A percentile compares a stretch with the other conserved stretches of the same genome.
Evolutionary conservation across 2,797 vertebrate species (phyloP).

Genomic region (Notolabrus celidotus): DNA sequence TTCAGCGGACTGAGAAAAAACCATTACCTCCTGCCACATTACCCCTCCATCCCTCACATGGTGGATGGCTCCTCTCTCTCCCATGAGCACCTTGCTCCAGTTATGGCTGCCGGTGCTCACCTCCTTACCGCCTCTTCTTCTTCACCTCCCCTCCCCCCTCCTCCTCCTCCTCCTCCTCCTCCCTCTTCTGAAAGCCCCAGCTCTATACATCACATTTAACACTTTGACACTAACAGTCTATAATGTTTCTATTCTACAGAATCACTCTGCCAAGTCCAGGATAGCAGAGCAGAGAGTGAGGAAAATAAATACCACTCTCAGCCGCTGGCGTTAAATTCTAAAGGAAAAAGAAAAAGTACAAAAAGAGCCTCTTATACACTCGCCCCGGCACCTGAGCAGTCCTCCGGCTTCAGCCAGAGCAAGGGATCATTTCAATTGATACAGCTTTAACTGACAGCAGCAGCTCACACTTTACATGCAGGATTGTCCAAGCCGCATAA

Average conservation of each 20-base stretch:
- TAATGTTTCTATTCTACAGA: constrained; percentile 99
- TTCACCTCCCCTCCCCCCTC: constrained; percentile 80
- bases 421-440: constrained; percentile 76
- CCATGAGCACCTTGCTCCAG: constrained; percentile 94
- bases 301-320: constrained; percentile 96
- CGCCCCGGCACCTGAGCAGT: constrained; percentile 62
- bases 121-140: constrained; percentile 66
- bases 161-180: constrained; percentile 77
- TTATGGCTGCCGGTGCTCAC: constrained; percentile 90
- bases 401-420: constrained; percentile 56
- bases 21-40: constrained; percentile 97
- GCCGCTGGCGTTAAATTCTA: constrained; percentile 88
- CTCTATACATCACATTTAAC: constrained; percentile 99
- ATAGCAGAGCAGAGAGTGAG: constrained; percentile 95
- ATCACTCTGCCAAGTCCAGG: constrained; percentile 98
- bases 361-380: constrained; percentile 69
- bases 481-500: constrained; percentile 33
- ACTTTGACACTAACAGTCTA: constrained; percentile 99
- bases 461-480: constrained; percentile 60
- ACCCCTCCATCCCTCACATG: constrained; percentile 95
- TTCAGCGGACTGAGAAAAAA: constrained; percentile 90
- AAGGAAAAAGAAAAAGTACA: constrained; percentile 75
- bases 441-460: constrained; percentile 65
- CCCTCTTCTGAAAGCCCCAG: constrained; percentile 83
- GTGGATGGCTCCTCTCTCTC: constrained; percentile 93